Evolutionary conservation across 2,888 invertebrate species (phyloP).

Genomic region (Tachina lurida): DNA sequence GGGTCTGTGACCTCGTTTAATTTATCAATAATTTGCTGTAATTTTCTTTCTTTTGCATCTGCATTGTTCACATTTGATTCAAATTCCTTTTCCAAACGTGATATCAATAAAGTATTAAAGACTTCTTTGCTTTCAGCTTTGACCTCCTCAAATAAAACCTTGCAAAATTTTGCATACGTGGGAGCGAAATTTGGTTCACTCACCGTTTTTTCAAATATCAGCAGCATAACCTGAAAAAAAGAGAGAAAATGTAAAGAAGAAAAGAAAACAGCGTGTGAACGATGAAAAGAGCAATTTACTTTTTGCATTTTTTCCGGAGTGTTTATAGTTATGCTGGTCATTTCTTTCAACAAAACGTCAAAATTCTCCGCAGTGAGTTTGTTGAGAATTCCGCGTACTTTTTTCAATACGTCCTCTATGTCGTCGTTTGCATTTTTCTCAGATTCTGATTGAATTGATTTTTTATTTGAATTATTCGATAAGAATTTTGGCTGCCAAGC

Average conservation of each 20-base stretch:
- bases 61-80: constrained; percentile 81
- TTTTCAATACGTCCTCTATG: constrained; percentile 78
- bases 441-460: constrained; percentile 29
- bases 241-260: not conserved
- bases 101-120: constrained; percentile 77
- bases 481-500: constrained; percentile 80
- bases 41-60: constrained; percentile 79
- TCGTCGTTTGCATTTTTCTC: constrained; percentile 72
- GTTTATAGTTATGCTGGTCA: constrained; percentile 79
- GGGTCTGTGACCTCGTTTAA: constrained; percentile 75
- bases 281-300: constrained; percentile 71
- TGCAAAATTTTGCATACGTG: constrained; percentile 81
- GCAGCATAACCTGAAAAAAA: constrained; percentile 78
- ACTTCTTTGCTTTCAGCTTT: constrained; percentile 77
- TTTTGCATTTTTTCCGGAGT: constrained; percentile 79
- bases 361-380: constrained; percentile 81
- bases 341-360: constrained; percentile 79
- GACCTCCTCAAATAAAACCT: constrained; percentile 79
- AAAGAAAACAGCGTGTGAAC: not conserved
- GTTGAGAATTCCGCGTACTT: constrained; percentile 80
- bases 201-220: constrained; percentile 81
- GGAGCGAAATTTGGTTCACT: constrained; percentile 81
- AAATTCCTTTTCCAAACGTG: constrained; percentile 79
- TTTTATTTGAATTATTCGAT: constrained; percentile 56
- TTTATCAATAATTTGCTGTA: constrained; percentile 78